phyloP scores from a whole-genome alignment of 2,888 invertebrate species.

The Stictocephala bisonia region DNA sequence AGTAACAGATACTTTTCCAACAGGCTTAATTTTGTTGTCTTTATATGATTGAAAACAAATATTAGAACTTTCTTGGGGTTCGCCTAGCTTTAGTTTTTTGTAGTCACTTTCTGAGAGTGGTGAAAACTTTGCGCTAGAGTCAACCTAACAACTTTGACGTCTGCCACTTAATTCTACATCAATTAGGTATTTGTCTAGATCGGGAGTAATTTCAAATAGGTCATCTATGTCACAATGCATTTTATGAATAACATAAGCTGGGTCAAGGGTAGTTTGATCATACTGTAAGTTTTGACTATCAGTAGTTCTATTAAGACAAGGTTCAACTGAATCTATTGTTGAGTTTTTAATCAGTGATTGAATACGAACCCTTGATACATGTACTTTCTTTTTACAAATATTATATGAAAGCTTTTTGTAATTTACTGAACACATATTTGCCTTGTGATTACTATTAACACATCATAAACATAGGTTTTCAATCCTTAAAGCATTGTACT shows the following conservation, averaged over 20 bases:
- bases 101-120: background rate
- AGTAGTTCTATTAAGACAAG: background rate
- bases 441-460: background rate
- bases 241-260: background rate
- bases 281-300: background rate
- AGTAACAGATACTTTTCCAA: background rate
- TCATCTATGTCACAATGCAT: background rate
- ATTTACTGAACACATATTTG: background rate
- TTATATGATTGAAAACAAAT: background rate
- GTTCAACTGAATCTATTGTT: background rate
- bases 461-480: background rate
- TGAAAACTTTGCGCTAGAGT: background rate
- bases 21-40: background rate
- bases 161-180: background rate
- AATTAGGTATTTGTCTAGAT: background rate
- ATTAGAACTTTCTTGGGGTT: background rate
- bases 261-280: background rate
- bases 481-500: background rate
- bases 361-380: too few relatives aligned
- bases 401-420: background rate
- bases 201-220: background rate
- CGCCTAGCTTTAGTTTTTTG: background rate
- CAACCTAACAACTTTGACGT: background rate
- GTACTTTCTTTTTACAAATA: background rate
- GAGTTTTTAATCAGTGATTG: background rate